Conservation (phyloP, 2,888 invertebrate genomes). For the Sinelater perroti region DNA sequence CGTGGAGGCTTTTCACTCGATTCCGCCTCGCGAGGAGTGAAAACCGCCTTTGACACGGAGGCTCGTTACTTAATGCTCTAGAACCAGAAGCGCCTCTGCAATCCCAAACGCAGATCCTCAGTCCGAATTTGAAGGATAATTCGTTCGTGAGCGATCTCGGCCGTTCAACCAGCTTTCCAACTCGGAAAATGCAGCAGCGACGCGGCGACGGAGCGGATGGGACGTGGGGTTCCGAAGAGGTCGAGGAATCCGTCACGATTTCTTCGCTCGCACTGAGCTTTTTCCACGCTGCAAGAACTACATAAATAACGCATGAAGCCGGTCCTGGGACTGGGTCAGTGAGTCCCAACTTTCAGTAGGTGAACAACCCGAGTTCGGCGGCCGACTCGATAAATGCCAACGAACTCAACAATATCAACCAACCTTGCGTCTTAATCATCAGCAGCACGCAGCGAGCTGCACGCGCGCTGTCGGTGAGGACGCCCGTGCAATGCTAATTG, state of each 20-base stretch:
- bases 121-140: no score
- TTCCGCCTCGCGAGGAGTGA: slow-evolving; percentile 18
- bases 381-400: slow-evolving; percentile 53
- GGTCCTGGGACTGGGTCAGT: slow-evolving; percentile 47
- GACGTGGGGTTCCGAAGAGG: neutral
- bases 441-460: slow-evolving; percentile 16
- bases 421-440: slow-evolving; percentile 19
- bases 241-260: slow-evolving; percentile 1
- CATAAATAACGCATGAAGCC: slow-evolving; percentile 22
- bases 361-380: slow-evolving; percentile 54
- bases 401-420: slow-evolving; percentile 48
- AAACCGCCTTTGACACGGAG: no score
- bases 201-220: neutral
- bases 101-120: no score
- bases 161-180: no score
- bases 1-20: slow-evolving; percentile 31
- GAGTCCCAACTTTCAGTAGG: slow-evolving; percentile 57
- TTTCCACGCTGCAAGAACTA: slow-evolving; percentile 1
- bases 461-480: neutral
- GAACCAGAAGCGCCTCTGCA: no score
- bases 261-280: neutral
- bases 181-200: neutral
- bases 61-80: no score
- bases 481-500: no score
- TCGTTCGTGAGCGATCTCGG: no score